Conservation (phyloP, 2,113 vertebrate genomes). For the Microtus richardsoni region DNA sequence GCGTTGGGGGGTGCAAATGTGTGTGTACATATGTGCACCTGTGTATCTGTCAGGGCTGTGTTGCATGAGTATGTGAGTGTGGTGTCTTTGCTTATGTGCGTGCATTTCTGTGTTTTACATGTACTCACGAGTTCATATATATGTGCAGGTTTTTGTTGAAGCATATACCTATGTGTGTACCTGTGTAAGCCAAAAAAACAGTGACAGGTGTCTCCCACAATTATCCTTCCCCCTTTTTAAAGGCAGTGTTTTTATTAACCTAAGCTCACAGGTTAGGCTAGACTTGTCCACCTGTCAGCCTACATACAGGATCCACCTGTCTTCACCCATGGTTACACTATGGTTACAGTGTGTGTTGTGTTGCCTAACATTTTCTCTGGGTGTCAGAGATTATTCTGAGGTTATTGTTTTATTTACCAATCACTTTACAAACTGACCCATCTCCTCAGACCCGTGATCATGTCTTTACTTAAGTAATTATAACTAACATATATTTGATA, state of each 20-base stretch:
- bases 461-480: neutral
- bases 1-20: neutral
- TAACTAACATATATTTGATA: neutral
- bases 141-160: neutral
- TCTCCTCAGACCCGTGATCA: neutral
- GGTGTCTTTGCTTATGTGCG: neutral
- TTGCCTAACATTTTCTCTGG: neutral
- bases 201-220: too few relatives aligned
- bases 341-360: neutral
- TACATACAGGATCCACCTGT: too few relatives aligned
- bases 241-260: too few relatives aligned
- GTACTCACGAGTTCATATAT: neutral
- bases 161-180: too few relatives aligned
- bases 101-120: neutral
- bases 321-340: neutral
- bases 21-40: neutral
- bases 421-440: neutral
- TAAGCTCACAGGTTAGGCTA: neutral
- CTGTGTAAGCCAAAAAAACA: neutral
- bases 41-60: neutral
- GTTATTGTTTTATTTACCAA: neutral
- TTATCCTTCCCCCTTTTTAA: neutral
- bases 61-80: neutral
- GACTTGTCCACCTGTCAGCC: rapidly evolving
- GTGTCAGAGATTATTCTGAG: neutral